phyloP scores from a whole-genome alignment of 1,140 invertebrate species.

The Sycobia sp. region DNA sequence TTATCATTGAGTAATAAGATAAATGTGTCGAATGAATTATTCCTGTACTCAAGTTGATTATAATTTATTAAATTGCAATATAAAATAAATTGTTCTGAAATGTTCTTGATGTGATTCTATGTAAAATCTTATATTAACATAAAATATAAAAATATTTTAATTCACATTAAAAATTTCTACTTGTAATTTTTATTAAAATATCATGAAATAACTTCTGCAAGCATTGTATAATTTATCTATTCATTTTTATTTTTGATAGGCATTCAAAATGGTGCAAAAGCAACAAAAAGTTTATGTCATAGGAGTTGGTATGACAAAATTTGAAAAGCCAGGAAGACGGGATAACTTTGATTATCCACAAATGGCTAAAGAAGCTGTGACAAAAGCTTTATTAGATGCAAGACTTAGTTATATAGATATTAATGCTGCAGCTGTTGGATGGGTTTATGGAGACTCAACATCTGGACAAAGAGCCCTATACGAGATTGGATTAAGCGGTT shows the following conservation, averaged over 20 bases:
- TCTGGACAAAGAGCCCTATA: constrained; percentile 95
- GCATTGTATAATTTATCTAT: no score
- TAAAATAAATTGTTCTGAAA: no score
- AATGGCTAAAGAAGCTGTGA: constrained; percentile 91
- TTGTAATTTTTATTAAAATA: no score
- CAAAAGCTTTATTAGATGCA: constrained; percentile 87
- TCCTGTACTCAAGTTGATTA: no score
- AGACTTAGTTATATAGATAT: constrained; percentile 79
- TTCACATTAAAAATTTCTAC: no score
- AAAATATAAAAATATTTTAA: no score
- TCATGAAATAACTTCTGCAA: no score
- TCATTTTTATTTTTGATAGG: constrained; percentile 13
- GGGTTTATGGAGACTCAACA: constrained; percentile 96
- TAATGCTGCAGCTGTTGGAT: constrained; percentile 90
- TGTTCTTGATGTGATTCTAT: no score
- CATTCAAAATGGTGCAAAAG: constrained; percentile 55
- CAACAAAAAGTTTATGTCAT: constrained; percentile 81
- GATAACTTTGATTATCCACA: constrained; percentile 90
- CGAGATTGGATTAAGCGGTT: constrained; percentile 93
- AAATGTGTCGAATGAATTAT: no score
- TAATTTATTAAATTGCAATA: no score
- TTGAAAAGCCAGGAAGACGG: constrained; percentile 85
- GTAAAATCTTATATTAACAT: no score
- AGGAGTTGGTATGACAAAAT: constrained; percentile 98
- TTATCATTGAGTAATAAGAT: no score